Base-by-base conservation (phyloP, 2,888 invertebrate species). In the Eupithecia subumbrata region DNA sequence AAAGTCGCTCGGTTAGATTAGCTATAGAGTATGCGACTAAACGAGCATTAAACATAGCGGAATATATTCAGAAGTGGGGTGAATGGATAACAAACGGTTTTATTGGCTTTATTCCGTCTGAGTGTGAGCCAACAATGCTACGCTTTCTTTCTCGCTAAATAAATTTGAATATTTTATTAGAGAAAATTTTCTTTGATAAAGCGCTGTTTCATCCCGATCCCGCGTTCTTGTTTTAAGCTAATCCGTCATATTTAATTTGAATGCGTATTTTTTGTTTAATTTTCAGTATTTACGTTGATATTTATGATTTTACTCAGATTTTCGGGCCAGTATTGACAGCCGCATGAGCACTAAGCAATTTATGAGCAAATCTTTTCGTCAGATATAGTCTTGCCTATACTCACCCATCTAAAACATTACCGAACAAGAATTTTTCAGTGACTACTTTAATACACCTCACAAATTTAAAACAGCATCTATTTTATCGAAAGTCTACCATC, bases 71-170 rank as follows among this genome's bases (percentile, higher is more conserved):
- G 82, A 84, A 85, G 87, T 85, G 88, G 92, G 89, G 88, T 89
- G 87, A 85, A 83, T 81, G 87, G 87, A 89, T 91, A 89, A 91
- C 91, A 92, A 92, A 91, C 90, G 85, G 86, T 89, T 91, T 91
- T 92, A 92, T 92, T 92, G 89, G 89, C 88, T 89, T 90, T 87
- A 85, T 85, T 82, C 86, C 85, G 84, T 82, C 81, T 78, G 83
- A 82, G 79, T 79, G 81, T 81, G 85, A 84, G 88, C 88, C 89
- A 88, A 88, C 86, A 83, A 82, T 84, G 84, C 76, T 73, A 74
- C 77, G 84, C 82, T 86, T 86, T 86, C 85, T 86, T 86, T 86
- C 82, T 82, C 78, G 81, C 79, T 84, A 83, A 84, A 83, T 83
- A 83, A 84, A 85, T 86, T 85, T 85, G 83, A 86, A 87, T 87